Evolutionary conservation across 2,888 invertebrate genomes (phyloP).

Genomic region (Eupithecia subfuscata): DNA sequence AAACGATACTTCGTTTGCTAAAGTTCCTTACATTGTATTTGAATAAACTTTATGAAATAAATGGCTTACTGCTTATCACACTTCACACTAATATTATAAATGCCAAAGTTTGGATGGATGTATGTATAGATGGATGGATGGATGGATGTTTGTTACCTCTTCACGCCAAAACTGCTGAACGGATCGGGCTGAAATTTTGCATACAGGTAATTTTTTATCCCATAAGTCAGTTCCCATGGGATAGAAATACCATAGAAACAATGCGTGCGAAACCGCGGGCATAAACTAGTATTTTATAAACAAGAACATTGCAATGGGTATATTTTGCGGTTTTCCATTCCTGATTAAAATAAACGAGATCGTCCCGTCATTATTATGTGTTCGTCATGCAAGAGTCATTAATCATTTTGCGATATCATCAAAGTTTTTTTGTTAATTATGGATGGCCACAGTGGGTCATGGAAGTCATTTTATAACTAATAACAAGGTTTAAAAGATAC

Average conservation of each 20-base stretch:
- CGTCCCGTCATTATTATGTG: not conserved
- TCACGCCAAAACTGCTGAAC: too few relatives aligned
- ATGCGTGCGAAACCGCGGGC: too few relatives aligned
- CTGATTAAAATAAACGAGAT: not conserved
- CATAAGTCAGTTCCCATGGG: too few relatives aligned
- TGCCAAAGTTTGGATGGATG: too few relatives aligned
- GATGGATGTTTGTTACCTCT: too few relatives aligned
- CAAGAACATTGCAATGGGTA: not conserved
- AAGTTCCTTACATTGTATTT: not conserved
- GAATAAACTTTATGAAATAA: not conserved
- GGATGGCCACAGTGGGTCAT: not conserved
- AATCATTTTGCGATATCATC: not conserved
- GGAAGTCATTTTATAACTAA: not conserved
- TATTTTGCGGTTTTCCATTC: not conserved
- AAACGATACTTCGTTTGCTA: not conserved
- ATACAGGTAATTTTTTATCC: too few relatives aligned
- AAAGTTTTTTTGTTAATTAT: not conserved
- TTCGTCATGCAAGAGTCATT: not conserved
- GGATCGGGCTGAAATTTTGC: too few relatives aligned
- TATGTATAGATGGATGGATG: too few relatives aligned
- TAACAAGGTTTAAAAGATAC: not conserved
- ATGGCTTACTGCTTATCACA: not conserved
- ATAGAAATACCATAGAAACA: too few relatives aligned
- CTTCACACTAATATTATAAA: too few relatives aligned
- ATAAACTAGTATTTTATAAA: too few relatives aligned